Conservation (phyloP, 2,797 vertebrate genomes). For the Triplophysa bombifrons region DNA sequence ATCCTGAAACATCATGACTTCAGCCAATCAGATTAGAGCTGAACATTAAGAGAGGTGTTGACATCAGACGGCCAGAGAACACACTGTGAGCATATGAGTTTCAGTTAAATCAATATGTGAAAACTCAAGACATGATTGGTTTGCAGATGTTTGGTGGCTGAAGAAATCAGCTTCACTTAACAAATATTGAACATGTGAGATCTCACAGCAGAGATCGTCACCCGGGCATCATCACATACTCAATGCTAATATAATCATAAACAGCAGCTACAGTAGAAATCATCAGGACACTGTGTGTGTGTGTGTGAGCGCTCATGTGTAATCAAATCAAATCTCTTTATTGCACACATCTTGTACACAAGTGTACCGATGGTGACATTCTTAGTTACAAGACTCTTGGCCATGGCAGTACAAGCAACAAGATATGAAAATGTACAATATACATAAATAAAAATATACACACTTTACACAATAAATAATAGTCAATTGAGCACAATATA, state of each 20-base stretch:
- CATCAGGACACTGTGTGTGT: neutral
- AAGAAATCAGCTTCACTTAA: neutral
- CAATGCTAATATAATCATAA: conserved; percentile 11
- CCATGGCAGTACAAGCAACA: no score
- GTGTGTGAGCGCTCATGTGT: neutral
- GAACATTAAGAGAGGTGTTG: no score
- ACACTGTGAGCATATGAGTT: neutral
- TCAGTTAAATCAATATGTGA: neutral
- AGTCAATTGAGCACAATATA: no score
- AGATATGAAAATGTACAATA: no score
- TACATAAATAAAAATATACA: no score
- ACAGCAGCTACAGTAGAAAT: neutral
- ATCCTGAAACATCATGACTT: no score
- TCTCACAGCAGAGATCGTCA: neutral
- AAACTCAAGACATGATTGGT: neutral
- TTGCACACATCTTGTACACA: no score
- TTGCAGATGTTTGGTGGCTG: conserved; percentile 1
- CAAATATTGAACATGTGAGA: neutral
- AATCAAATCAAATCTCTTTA: no score
- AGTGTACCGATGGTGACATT: no score
- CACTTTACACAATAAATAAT: no score
- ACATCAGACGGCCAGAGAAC: neutral
- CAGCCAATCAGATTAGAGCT: no score
- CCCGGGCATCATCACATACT: neutral
- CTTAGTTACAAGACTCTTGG: no score